Conservation (phyloP, 2,797 vertebrate genomes). For the Zalophus californianus region DNA sequence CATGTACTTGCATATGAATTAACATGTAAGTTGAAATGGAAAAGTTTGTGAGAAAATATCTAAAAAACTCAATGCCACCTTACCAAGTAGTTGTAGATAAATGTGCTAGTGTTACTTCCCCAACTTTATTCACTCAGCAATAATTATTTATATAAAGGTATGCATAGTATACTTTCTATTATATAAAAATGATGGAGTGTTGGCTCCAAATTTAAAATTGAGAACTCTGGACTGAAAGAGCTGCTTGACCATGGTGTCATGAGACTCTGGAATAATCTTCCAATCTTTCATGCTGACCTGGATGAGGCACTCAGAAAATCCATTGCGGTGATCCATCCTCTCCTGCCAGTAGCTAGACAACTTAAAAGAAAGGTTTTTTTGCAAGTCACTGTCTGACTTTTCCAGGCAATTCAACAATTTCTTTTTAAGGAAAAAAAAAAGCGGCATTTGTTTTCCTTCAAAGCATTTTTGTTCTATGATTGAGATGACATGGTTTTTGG, state of each 20-base stretch:
- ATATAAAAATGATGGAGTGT: neutral
- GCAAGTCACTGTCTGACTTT: constrained; percentile 82
- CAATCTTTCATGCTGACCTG: constrained; percentile 16
- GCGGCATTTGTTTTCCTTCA: constrained; percentile 73
- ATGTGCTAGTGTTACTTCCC: neutral
- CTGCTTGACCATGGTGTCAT: neutral
- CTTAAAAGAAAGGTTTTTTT: constrained; percentile 69
- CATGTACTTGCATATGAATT: neutral
- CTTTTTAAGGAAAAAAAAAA: constrained; percentile 76
- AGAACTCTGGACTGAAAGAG: neutral
- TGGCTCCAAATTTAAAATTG: neutral
- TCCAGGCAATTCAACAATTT: constrained; percentile 79
- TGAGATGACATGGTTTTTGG: constrained; percentile 78
- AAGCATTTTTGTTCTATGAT: constrained; percentile 81
- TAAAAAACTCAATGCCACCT: neutral
- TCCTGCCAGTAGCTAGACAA: constrained; percentile 64
- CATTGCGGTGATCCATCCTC: constrained; percentile 44
- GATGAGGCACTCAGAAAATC: constrained; percentile 41
- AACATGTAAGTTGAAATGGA: neutral
- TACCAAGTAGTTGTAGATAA: neutral
- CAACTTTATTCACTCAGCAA: neutral
- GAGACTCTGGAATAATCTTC: constrained; percentile 15
- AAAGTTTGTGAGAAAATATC: neutral
- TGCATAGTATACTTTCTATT: neutral
- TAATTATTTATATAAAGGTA: constrained; percentile 13